These are phyloP conservation scores for Drosophila anomelani DNA, from an alignment of 2,888 invertebrate genomes.

Conservation along the genomic window DNA sequence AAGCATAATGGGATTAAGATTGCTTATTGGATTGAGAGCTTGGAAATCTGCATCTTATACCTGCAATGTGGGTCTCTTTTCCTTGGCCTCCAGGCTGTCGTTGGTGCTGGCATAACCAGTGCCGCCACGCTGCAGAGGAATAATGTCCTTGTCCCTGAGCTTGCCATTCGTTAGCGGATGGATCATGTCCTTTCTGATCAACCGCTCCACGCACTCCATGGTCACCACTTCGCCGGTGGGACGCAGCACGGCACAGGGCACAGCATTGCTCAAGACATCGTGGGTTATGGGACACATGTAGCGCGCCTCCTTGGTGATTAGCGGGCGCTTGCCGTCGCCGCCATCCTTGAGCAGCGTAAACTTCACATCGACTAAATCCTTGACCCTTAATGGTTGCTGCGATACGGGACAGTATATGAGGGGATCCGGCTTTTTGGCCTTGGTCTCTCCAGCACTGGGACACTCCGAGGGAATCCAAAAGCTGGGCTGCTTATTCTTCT, in stretches of 20 bases:
- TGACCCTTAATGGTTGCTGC: conserved; percentile 93
- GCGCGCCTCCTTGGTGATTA: conserved; percentile 95
- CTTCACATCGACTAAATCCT: conserved; percentile 96
- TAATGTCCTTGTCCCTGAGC: conserved; percentile 95
- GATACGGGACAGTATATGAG: conserved; percentile 93
- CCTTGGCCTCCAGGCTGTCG: conserved; percentile 91
- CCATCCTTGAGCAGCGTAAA: conserved; percentile 96
- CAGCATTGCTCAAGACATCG: conserved; percentile 96
- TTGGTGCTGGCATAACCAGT: conserved; percentile 97
- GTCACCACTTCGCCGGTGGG: conserved; percentile 97
- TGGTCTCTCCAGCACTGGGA: conserved; percentile 91
- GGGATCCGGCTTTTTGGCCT: conserved; percentile 88
- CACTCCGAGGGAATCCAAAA: conserved; percentile 98
- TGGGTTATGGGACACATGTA: conserved; percentile 99
- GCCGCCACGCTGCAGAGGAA: conserved; percentile 96
- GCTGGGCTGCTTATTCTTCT: conserved; percentile 93
- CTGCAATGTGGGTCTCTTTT: conserved; percentile 93
- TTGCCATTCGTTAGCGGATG: conserved; percentile 96
- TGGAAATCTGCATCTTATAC: conserved; percentile 83
- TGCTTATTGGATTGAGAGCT: no score
- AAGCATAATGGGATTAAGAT: rapidly evolving
- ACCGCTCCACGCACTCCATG: conserved; percentile 97
- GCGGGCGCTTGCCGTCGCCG: conserved; percentile 91
- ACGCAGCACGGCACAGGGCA: conserved; percentile 96
- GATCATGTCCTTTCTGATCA: conserved; percentile 98